Conservation (phyloP, 1,140 invertebrate species). For the Papilio machaon region DNA sequence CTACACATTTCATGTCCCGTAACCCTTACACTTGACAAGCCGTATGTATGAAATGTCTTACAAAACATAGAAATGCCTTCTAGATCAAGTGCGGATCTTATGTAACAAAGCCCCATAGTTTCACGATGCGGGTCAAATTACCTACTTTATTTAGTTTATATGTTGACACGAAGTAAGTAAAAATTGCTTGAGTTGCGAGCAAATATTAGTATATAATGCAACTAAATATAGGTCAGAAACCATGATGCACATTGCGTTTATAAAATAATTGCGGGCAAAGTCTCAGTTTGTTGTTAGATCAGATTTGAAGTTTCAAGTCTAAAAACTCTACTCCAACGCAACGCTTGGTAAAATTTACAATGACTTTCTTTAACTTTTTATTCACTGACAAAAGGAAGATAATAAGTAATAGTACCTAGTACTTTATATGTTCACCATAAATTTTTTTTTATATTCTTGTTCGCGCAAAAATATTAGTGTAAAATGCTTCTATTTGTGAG, state of each 20-base stretch:
- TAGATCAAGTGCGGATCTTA: not conserved
- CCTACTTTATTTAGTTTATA: not conserved
- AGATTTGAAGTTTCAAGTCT: not conserved
- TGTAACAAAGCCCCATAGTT: not conserved
- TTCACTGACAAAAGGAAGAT: not conserved
- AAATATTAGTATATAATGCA: not conserved
- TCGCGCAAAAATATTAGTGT: too few relatives aligned
- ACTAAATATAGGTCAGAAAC: not conserved
- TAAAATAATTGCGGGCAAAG: not conserved
- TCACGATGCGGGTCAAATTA: not conserved
- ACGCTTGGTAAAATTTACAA: not conserved
- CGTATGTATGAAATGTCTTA: not conserved
- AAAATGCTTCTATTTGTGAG: too few relatives aligned
- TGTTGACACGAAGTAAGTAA: not conserved
- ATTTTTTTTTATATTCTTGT: too few relatives aligned
- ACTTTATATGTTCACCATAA: not conserved
- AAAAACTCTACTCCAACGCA: not conserved
- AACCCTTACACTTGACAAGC: not conserved
- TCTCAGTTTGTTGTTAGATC: not conserved
- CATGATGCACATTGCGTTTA: constrained; percentile 6
- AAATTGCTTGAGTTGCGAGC: not conserved
- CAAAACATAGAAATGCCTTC: not conserved
- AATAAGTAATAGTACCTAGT: not conserved
- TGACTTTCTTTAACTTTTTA: not conserved
- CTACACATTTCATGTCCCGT: not conserved